Evolutionary conservation across 2,888 invertebrate genomes (phyloP).

Genomic region (Serrognathus titanus): DNA sequence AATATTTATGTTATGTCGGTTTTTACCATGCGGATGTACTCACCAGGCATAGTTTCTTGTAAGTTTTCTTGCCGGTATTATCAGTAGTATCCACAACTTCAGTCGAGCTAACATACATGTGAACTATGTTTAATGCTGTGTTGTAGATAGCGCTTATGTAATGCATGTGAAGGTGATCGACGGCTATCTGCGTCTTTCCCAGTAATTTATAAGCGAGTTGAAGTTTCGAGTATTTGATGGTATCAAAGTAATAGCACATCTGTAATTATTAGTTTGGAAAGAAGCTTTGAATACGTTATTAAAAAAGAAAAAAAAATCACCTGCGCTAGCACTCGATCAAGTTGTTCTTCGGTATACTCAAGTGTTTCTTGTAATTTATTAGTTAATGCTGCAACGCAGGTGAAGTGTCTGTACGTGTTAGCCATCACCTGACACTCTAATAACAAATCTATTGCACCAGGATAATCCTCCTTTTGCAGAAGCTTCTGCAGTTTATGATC

Average conservation of each 20-base stretch:
- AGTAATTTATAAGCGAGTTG: slow-evolving; percentile 84
- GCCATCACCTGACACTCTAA: slow-evolving; percentile 86
- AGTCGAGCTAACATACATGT: slow-evolving; percentile 50
- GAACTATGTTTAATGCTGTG: slow-evolving; percentile 60
- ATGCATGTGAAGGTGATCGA: slow-evolving; percentile 90
- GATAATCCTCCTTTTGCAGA: slow-evolving; percentile 80
- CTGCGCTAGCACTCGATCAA: slow-evolving; percentile 82
- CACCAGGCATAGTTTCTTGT: slow-evolving; percentile 75
- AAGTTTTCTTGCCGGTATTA: slow-evolving; percentile 65
- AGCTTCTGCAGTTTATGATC: slow-evolving; percentile 81
- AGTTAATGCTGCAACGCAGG: slow-evolving; percentile 85
- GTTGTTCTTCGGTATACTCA: slow-evolving; percentile 84
- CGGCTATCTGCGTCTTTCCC: slow-evolving; percentile 85
- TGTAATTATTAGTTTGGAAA: slow-evolving; percentile 30
- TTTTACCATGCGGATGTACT: slow-evolving; percentile 20
- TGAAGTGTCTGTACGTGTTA: slow-evolving; percentile 78
- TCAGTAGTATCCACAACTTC: slow-evolving; percentile 41
- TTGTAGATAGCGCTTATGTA: slow-evolving; percentile 90
- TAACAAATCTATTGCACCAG: slow-evolving; percentile 85
- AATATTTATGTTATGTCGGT: slow-evolving; percentile 10
- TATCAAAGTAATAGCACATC: slow-evolving; percentile 71
- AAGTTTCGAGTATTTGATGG: slow-evolving; percentile 73
- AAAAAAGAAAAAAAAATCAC: slow-evolving; percentile 43
- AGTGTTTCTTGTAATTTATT: slow-evolving; percentile 87
- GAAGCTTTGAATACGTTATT: background rate